Evolutionary conservation across 2,113 vertebrate species (phyloP).

Genomic region (Dicrurus megarhynchus): DNA sequence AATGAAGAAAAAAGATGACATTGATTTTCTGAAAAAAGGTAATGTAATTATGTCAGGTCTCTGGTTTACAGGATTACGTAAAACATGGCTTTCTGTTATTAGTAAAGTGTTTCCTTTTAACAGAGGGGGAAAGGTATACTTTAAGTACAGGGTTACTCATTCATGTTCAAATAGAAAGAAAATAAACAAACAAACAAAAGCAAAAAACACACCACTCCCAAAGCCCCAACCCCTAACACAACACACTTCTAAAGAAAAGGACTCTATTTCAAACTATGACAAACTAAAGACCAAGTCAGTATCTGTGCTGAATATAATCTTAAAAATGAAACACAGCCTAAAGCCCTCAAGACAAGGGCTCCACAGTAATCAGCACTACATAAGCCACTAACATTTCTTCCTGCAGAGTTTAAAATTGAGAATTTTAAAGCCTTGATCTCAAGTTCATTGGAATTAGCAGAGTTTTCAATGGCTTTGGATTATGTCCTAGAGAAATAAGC

Average conservation of each 20-base stretch:
- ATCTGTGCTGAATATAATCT: neutral
- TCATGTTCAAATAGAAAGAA: neutral
- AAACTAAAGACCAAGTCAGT: neutral
- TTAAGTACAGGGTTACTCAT: neutral
- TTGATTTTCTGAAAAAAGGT: neutral
- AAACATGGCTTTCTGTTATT: neutral
- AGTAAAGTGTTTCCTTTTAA: neutral
- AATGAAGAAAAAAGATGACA: neutral
- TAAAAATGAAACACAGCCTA: neutral
- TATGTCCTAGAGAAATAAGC: neutral
- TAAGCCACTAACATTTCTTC: neutral
- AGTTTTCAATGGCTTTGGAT: neutral
- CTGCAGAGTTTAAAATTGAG: neutral
- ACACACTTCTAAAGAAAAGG: neutral
- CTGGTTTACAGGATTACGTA: neutral
- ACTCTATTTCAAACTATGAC: neutral
- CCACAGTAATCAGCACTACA: neutral
- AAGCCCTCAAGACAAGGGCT: neutral
- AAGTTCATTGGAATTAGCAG: neutral
- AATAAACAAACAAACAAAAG: neutral
- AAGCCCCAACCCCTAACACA: neutral
- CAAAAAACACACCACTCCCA: neutral
- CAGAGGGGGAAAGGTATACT: neutral
- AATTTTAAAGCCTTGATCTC: neutral
- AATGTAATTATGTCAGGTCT: neutral